These are phyloP conservation scores for Eurytoma adleriae DNA, from an alignment of 2,888 invertebrate species.

Conservation along the genomic window DNA sequence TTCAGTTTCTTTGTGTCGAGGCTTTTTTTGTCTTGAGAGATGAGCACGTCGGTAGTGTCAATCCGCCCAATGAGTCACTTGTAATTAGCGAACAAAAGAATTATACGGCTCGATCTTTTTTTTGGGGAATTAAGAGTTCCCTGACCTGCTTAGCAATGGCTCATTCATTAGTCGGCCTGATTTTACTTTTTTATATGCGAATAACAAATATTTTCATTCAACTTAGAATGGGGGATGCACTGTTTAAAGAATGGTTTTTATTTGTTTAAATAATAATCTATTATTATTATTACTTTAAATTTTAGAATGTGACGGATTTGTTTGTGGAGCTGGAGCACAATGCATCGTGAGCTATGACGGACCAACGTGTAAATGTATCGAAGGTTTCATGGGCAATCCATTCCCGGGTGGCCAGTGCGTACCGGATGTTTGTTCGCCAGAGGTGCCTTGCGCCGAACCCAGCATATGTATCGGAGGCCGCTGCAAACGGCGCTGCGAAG, in stretches of 20 bases:
- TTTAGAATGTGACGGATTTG: conserved; percentile 85
- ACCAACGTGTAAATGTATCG: conserved; percentile 92
- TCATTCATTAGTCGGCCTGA: too few species aligned
- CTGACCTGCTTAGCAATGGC: too few species aligned
- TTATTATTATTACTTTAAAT: conserved; percentile 56
- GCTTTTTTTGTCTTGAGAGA: background rate
- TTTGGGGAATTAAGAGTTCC: background rate
- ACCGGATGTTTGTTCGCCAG: conserved; percentile 88
- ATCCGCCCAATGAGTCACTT: background rate
- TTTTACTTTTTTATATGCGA: too few species aligned
- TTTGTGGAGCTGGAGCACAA: conserved; percentile 89
- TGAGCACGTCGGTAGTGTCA: conserved; percentile 5
- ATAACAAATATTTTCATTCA: too few species aligned
- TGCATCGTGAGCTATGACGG: conserved; percentile 91
- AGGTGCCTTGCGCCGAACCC: conserved; percentile 86
- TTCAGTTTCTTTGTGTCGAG: background rate
- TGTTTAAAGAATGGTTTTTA: too few species aligned
- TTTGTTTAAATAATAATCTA: too few species aligned
- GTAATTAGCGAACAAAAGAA: conserved; percentile 1
- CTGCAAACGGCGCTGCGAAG: conserved; percentile 92
- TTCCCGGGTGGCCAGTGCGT: conserved; percentile 92
- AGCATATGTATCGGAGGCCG: conserved; percentile 91
- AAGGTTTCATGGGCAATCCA: conserved; percentile 92
- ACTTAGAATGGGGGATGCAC: too few species aligned
- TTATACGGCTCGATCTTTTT: background rate